phyloP scores from a whole-genome alignment of 2,888 invertebrate species.

The Fragum sueziense region DNA sequence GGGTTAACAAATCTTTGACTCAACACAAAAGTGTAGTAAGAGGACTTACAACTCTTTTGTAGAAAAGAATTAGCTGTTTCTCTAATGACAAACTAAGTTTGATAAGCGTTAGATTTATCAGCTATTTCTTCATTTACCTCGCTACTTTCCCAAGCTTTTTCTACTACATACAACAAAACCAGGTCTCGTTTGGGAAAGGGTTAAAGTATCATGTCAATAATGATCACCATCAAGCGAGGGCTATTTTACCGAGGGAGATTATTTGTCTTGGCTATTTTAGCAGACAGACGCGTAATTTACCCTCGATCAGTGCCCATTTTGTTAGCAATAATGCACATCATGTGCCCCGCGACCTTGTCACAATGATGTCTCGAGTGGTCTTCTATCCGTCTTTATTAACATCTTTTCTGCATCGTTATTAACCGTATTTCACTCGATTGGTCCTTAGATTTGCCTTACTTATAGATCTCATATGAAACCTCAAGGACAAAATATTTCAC shows the following conservation, averaged over 20 bases:
- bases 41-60: no score
- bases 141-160: background rate
- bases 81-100: no score
- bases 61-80: no score
- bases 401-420: background rate
- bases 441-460: no score
- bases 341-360: background rate
- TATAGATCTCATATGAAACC: no score
- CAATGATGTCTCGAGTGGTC: background rate
- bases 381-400: background rate
- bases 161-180: background rate
- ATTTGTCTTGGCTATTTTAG: background rate
- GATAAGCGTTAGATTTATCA: no score
- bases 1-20: no score
- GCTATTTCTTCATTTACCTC: no score
- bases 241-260: background rate
- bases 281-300: constrained; percentile 16
- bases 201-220: background rate
- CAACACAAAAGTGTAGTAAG: no score
- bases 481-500: no score
- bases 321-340: constrained; percentile 23
- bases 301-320: constrained; percentile 14
- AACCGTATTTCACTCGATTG: background rate
- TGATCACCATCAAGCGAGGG: background rate
- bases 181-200: background rate